Percentiles rank a stretch among this genome's conserved stretches.
Evolutionary conservation across 2,113 vertebrate genomes (phyloP).

Genomic region (Lamprologus tigripictilis): DNA sequence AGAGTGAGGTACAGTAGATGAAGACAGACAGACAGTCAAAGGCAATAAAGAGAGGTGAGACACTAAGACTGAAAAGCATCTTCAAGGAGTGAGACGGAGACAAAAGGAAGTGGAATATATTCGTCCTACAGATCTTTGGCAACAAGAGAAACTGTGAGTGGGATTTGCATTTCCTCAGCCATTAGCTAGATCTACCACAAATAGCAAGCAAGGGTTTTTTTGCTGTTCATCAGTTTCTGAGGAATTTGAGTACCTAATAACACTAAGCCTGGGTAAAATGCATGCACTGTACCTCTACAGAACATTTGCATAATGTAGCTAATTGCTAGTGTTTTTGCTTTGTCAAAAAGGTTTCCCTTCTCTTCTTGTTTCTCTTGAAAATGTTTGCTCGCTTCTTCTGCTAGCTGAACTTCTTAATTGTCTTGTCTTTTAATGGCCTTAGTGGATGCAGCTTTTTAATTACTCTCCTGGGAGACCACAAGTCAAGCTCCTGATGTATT

Average conservation of each 20-base stretch:
- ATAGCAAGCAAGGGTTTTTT: neutral
- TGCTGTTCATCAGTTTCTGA: neutral
- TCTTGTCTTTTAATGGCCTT: conserved; percentile 12
- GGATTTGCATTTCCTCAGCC: conserved; percentile 1
- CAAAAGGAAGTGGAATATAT: conserved; percentile 7
- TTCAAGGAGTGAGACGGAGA: conserved; percentile 18
- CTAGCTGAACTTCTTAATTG: conserved; percentile 16
- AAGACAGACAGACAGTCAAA: neutral
- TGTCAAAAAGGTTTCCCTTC: neutral
- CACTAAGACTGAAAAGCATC: neutral
- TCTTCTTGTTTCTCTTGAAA: neutral
- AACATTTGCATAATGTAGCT: neutral
- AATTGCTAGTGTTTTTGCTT: neutral
- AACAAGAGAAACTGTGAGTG: conserved; percentile 56
- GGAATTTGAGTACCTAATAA: neutral
- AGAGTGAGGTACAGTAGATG: neutral
- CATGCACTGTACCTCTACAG: neutral
- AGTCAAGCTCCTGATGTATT: neutral
- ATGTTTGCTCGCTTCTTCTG: neutral
- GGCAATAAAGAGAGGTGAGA: conserved; percentile 1
- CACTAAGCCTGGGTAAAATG: neutral
- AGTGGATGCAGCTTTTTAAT: conserved; percentile 29
- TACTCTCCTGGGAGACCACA: neutral
- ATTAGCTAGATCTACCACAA: neutral
- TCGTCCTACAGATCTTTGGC: conserved; percentile 2